Evolutionary conservation across 1,140 invertebrate genomes (phyloP), one percentile per base, ranked within the genome.

Genomic region (Drosophila teissieri): DNA sequence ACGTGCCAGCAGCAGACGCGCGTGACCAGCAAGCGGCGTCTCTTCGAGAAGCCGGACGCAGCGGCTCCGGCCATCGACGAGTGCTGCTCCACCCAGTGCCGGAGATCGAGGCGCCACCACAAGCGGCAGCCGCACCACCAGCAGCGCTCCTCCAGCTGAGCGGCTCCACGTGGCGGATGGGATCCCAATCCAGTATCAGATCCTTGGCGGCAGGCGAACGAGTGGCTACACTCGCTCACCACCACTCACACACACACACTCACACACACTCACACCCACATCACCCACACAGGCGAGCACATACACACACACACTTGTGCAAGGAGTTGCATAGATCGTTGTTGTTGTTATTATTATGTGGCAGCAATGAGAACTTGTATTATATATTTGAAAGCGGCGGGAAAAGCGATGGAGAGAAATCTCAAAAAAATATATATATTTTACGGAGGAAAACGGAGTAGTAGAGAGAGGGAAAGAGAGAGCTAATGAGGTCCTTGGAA

Each of bases 1-100:
- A 94, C 95, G 12, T 96, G 96, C 93, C 94, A 94, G 67, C 94
- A 94, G 64, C 83, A 93, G 61, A 86, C 83, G 31, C 93, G 94
- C 17, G 84, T 91, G 17, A 63, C 89, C 15, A 73, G 75, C 40
- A 92, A 92, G 54, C 82, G 91, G 80, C 78, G 93, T 60, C 55
- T 92, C 53, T 70, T 92, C 81, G 75, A 93, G 77, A 76, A 92
- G 79, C 69, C 89, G 78, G 61, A 81, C 75, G 40, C 91, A 37
- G 57, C 24, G 1, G 72, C 65, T 14, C 73, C 80, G 17, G 91
- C 93, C 24, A 74, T 90, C 14, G 94, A 94, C 68, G 94, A 94
- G 63, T 94, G 94, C 83, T 94, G 94, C 61, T 90, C 91, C 17
- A 92, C 85, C 34, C 93, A 94, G 54, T 94, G 94, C 70, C 90